Evolutionary conservation across 2,797 vertebrate species (phyloP).

Genomic region (Lates japonicus): DNA sequence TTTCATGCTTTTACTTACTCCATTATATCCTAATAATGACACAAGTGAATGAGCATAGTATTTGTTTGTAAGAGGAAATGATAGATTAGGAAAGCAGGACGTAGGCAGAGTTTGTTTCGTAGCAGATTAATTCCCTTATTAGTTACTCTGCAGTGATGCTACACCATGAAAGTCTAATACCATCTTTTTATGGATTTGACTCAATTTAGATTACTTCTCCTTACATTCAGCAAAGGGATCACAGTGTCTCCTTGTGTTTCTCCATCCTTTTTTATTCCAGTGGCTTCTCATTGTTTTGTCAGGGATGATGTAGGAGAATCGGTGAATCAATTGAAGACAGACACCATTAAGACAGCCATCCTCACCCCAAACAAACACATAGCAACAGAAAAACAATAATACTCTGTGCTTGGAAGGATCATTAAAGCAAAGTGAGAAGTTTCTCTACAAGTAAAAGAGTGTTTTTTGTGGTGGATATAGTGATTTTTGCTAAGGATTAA

Average conservation of each 20-base stretch:
- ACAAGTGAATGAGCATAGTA: conserved; percentile 61
- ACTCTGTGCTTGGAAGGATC: conserved; percentile 45
- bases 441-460: conserved; percentile 59
- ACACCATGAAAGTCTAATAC: conserved; percentile 63
- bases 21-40: conserved; percentile 56
- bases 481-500: conserved; percentile 86
- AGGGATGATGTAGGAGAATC: conserved; percentile 42
- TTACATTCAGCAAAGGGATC: too few species aligned
- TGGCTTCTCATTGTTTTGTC: conserved; percentile 47
- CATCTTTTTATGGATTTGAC: conserved; percentile 74
- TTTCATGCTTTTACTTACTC: conserved; percentile 48
- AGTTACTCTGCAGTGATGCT: conserved; percentile 66
- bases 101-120: conserved; percentile 55
- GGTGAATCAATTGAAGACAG: conserved; percentile 46
- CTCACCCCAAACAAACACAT: conserved; percentile 18
- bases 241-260: too few species aligned
- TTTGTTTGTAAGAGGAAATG: conserved; percentile 69
- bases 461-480: conserved; percentile 57
- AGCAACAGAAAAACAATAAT: conserved; percentile 51
- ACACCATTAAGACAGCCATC: conserved; percentile 40
- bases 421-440: conserved; percentile 68
- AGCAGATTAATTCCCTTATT: conserved; percentile 76
- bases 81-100: conserved; percentile 65
- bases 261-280: conserved; percentile 8
- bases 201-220: conserved; percentile 65